These are phyloP conservation scores for Pteronotus mesoamericanus DNA, from an alignment of 2,797 vertebrate genomes.

Conservation along the genomic window DNA sequence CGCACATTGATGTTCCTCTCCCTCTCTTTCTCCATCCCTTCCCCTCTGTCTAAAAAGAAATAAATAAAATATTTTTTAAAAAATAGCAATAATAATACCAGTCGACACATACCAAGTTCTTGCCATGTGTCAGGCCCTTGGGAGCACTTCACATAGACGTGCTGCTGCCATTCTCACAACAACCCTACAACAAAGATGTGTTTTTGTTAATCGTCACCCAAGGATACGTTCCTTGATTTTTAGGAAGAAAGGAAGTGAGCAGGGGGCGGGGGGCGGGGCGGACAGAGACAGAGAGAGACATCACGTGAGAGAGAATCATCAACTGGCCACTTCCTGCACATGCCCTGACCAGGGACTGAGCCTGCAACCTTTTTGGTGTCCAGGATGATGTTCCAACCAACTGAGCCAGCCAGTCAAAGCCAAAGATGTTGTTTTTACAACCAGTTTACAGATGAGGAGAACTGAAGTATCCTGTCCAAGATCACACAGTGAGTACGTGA, in stretches of 20 bases:
- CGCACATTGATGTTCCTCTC: no score
- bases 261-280: no score
- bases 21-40: no score
- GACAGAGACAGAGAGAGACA: neutral
- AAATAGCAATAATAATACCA: neutral
- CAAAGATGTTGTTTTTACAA: neutral
- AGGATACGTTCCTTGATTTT: neutral
- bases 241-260: neutral
- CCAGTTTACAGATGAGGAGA: neutral
- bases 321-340: neutral
- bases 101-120: neutral
- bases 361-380: neutral
- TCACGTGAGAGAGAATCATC: neutral
- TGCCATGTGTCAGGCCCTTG: neutral
- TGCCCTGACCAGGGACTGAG: neutral
- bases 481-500: neutral
- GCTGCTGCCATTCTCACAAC: neutral
- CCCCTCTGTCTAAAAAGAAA: no score
- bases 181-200: neutral
- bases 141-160: neutral
- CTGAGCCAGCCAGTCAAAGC: neutral
- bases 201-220: neutral
- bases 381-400: neutral
- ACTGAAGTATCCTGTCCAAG: neutral
- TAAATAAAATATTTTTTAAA: no score